Percentiles rank a stretch among this genome's conserved stretches.
These are phyloP conservation scores for Mythimna lalbum DNA, from an alignment of 2,888 invertebrate species.

Conservation along the genomic window DNA sequence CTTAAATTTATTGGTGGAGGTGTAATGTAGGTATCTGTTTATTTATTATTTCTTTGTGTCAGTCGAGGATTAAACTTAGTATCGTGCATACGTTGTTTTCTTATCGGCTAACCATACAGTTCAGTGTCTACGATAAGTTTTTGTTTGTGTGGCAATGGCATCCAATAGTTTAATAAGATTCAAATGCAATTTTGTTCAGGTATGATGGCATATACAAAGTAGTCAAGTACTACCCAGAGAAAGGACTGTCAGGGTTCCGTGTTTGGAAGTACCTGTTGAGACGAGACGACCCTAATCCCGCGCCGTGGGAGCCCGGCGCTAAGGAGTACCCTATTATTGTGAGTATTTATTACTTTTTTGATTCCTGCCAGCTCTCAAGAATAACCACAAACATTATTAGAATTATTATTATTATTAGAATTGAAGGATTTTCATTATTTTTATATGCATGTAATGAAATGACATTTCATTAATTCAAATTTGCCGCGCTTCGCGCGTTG, in stretches of 20 bases:
- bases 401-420: no score
- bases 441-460: no score
- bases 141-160: not conserved
- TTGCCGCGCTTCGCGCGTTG: no score
- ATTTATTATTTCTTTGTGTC: no score
- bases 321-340: conserved; percentile 89
- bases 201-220: conserved; percentile 97
- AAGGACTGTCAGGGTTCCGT: conserved; percentile 94
- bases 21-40: no score
- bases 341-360: conserved; percentile 54
- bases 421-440: no score
- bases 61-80: no score
- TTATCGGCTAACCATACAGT: no score
- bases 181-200: conserved; percentile 74
- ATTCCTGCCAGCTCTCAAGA: not conserved
- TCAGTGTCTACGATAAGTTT: not conserved
- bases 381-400: not conserved
- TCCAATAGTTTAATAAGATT: not conserved
- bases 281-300: conserved; percentile 94
- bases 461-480: no score
- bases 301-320: conserved; percentile 95
- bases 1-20: no score
- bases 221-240: conserved; percentile 95
- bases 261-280: conserved; percentile 95
- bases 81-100: no score